Evolutionary conservation across 92 coral and sea anemone species (phyloP).

Genomic region (Actinostola sp.): DNA sequence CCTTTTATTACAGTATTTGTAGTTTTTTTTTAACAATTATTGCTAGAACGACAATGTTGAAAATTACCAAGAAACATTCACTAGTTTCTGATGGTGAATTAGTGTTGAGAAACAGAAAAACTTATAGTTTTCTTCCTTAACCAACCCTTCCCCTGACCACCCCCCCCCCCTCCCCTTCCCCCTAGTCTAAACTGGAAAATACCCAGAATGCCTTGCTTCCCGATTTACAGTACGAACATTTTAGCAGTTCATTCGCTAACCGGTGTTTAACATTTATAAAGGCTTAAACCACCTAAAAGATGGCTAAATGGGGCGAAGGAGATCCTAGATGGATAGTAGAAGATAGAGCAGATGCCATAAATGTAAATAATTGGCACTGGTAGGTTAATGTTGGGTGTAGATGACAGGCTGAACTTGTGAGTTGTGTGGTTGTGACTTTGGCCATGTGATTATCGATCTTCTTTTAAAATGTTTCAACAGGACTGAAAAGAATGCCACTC

Average conservation of each 20-base stretch:
- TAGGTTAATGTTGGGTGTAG: constrained; percentile 21
- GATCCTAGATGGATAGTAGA: constrained; percentile 99
- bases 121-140: not conserved
- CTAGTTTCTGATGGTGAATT: not conserved
- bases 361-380: constrained; percentile 99
- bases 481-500: constrained; percentile 97
- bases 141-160: not conserved
- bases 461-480: too few relatives aligned
- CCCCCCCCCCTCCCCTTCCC: constrained; percentile 2
- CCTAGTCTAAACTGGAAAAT: too few relatives aligned
- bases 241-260: not conserved
- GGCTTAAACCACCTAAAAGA: constrained; percentile 4
- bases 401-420: not conserved
- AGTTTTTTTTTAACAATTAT: too few relatives aligned
- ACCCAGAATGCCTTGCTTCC: constrained; percentile 24
- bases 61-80: too few relatives aligned
- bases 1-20: too few relatives aligned
- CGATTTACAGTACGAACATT: too few relatives aligned
- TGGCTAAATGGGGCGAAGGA: constrained; percentile 99
- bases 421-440: not conserved
- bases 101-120: not conserved
- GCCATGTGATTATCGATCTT: too few relatives aligned
- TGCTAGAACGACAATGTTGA: too few relatives aligned
- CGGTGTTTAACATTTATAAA: constrained; percentile 27
- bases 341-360: constrained; percentile 96